Conservation (phyloP, 2,797 vertebrate species). For the Hyperoplus immaculatus region DNA sequence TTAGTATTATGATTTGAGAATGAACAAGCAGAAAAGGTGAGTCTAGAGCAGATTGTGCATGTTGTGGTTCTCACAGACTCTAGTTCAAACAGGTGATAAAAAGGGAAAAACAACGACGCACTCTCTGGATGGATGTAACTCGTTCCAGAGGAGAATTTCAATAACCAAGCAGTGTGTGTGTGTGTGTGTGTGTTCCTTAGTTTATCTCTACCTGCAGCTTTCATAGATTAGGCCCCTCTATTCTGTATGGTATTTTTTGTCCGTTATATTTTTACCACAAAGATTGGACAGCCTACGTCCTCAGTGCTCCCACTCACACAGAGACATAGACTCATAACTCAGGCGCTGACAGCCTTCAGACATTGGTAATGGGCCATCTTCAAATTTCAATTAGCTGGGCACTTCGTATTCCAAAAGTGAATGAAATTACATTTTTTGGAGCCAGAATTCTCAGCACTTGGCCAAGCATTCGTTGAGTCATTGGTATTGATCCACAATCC, state of each 20-base stretch:
- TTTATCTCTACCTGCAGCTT: too few species aligned
- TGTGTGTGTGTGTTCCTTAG: too few species aligned
- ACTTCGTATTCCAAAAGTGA: slow-evolving; percentile 12
- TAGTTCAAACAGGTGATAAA: too few species aligned
- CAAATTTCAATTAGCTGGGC: neutral
- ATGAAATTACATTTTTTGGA: neutral
- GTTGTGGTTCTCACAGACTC: too few species aligned
- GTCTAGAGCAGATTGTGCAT: too few species aligned
- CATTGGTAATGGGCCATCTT: slow-evolving; percentile 12
- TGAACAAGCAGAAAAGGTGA: too few species aligned
- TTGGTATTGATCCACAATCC: neutral
- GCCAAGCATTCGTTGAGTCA: slow-evolving; percentile 19
- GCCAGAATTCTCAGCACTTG: slow-evolving; percentile 34
- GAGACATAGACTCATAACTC: slow-evolving; percentile 16
- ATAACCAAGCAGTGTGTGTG: too few species aligned
- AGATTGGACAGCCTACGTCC: neutral
- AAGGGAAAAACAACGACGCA: too few species aligned
- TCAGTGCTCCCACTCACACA: neutral
- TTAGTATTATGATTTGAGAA: too few species aligned
- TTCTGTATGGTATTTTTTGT: neutral
- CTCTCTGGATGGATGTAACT: too few species aligned
- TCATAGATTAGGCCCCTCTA: too few species aligned
- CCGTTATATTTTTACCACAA: neutral
- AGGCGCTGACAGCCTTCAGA: neutral
- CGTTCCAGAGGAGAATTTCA: too few species aligned